Conservation (phyloP, 92 coral and sea anemone genomes). For the Metridium senile region DNA sequence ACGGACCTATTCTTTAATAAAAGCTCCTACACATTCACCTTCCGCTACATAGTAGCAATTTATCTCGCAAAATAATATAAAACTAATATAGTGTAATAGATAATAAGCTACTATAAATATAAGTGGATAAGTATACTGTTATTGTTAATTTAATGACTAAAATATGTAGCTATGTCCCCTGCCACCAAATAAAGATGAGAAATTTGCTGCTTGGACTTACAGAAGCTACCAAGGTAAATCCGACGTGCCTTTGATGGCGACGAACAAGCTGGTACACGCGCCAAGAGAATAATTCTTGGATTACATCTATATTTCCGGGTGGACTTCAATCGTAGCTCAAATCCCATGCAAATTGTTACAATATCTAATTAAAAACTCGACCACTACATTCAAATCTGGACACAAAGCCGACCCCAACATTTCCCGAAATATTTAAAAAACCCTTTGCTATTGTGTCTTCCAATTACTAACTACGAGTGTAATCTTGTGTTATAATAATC, state of each 20-base stretch:
- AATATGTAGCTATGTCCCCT: neutral
- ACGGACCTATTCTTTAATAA: constrained; percentile 29
- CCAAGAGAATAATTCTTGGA: too few species aligned
- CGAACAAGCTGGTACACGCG: neutral
- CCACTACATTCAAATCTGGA: too few species aligned
- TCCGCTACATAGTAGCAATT: constrained; percentile 39
- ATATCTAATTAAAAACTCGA: too few species aligned
- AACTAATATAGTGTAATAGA: constrained; percentile 26
- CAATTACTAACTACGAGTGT: too few species aligned
- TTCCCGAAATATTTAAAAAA: too few species aligned
- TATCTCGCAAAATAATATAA: constrained; percentile 11
- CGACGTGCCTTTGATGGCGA: neutral
- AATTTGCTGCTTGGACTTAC: too few species aligned
- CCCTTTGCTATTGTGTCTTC: too few species aligned
- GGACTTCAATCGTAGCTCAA: too few species aligned
- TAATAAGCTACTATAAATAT: constrained; percentile 29
- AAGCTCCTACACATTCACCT: constrained; percentile 12
- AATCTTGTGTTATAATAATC: too few species aligned
- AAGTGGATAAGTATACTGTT: neutral
- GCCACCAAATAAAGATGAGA: neutral
- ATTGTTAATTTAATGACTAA: neutral
- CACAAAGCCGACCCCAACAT: too few species aligned
- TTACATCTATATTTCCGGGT: too few species aligned
- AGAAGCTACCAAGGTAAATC: neutral
- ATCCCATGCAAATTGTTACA: too few species aligned